Conservation (phyloP, 2,113 vertebrate genomes). For the Callopanchax toddi region DNA sequence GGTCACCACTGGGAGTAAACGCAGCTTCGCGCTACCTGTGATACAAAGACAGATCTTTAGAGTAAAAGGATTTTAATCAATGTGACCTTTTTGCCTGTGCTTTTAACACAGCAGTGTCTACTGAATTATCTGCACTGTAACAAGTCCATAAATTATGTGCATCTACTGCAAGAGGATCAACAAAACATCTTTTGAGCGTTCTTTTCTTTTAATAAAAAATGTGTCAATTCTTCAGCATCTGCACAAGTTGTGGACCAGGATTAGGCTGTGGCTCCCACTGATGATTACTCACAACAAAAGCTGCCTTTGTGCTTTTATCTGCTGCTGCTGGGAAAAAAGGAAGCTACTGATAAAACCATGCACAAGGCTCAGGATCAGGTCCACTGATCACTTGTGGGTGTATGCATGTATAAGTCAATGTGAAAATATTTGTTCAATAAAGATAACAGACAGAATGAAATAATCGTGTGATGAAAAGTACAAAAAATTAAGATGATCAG, state of each 20-base stretch:
- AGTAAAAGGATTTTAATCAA: constrained; percentile 44
- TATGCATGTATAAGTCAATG: constrained; percentile 38
- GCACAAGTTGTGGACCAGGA: constrained; percentile 61
- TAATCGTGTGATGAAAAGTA: not conserved
- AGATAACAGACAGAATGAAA: constrained; percentile 13
- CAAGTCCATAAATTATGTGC: constrained; percentile 3
- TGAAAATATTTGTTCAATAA: constrained; percentile 50
- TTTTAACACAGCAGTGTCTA: constrained; percentile 44
- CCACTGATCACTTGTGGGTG: constrained; percentile 56
- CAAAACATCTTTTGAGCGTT: not conserved
- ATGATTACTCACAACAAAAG: constrained; percentile 60
- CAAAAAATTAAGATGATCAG: not conserved
- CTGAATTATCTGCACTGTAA: no score
- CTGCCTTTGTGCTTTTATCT: constrained; percentile 59
- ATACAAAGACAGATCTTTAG: no score
- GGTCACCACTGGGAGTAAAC: constrained; percentile 58
- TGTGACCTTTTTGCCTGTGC: constrained; percentile 32
- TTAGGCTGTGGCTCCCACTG: constrained; percentile 34
- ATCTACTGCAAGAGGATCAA: constrained; percentile 27
- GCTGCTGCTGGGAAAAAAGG: constrained; percentile 51
- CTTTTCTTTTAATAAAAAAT: constrained; percentile 39
- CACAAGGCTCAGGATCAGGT: constrained; percentile 53
- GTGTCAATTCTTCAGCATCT: constrained; percentile 53
- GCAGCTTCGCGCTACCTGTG: constrained; percentile 50
- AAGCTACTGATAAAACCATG: constrained; percentile 52